These are phyloP conservation scores for Maniola jurtina DNA, from an alignment of 1,140 invertebrate species.

Conservation along the genomic window DNA sequence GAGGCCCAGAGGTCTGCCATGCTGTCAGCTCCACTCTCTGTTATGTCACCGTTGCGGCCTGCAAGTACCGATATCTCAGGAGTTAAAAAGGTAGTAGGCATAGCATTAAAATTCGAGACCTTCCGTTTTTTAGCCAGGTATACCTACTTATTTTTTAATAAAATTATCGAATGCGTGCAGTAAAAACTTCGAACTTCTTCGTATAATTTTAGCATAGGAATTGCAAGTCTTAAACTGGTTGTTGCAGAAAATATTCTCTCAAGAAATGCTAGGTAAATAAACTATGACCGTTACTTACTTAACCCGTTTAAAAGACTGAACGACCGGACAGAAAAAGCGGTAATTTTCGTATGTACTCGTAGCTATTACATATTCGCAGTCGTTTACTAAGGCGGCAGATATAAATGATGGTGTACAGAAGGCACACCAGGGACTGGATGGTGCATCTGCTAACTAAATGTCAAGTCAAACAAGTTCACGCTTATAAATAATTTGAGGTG, in stretches of 20 bases:
- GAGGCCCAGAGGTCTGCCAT: conserved; percentile 89
- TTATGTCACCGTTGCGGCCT: conserved; percentile 78
- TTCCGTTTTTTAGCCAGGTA: no score
- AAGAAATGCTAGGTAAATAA: conserved; percentile 13
- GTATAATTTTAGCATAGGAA: neutral
- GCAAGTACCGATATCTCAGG: conserved; percentile 28
- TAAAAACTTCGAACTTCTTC: neutral
- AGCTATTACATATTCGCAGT: conserved; percentile 52
- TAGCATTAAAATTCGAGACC: neutral
- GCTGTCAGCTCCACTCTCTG: conserved; percentile 80
- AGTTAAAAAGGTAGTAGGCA: neutral
- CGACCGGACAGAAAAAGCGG: conserved; percentile 25
- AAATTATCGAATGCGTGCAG: neutral
- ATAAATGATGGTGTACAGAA: conserved; percentile 64
- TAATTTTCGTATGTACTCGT: conserved; percentile 36
- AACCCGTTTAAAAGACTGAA: conserved; percentile 5
- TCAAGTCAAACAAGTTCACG: conserved; percentile 59
- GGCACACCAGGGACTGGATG: conserved; percentile 51
- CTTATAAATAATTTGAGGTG: conserved; percentile 73
- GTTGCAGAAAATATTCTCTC: conserved; percentile 9
- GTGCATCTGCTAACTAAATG: conserved; percentile 75
- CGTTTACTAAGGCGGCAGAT: conserved; percentile 62
- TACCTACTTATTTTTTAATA: no score
- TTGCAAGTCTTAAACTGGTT: neutral
- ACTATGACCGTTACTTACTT: conserved; percentile 14